Conservation (phyloP, 2,888 invertebrate genomes). For the Melinaea marsaeus region DNA sequence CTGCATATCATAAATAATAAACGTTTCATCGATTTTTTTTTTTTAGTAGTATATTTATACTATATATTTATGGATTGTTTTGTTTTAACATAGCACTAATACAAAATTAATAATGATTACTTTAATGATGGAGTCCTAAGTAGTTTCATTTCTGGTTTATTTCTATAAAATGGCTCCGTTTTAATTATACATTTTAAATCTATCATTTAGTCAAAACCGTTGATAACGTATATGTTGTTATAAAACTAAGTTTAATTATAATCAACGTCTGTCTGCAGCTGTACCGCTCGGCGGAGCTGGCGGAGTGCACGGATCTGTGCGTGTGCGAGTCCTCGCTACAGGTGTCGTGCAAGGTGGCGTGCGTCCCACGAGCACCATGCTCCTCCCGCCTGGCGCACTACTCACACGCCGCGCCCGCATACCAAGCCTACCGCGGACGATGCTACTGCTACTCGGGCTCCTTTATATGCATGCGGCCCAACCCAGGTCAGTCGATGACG, state of each 20-base stretch:
- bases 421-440: slow-evolving; percentile 91
- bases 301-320: slow-evolving; percentile 93
- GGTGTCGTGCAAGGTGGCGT: slow-evolving; percentile 91
- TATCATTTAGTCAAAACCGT: background rate
- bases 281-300: slow-evolving; percentile 88
- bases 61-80: no score
- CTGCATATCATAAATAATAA: no score
- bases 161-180: no score
- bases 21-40: no score
- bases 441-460: slow-evolving; percentile 95
- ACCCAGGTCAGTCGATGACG: slow-evolving; percentile 55
- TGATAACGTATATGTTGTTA: background rate
- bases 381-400: slow-evolving; percentile 92
- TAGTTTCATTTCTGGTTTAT: no score
- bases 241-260: background rate
- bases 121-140: no score
- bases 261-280: slow-evolving; percentile 68
- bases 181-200: no score
- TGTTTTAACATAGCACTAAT: no score
- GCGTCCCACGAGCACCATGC: slow-evolving; percentile 91
- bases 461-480: slow-evolving; percentile 94
- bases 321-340: slow-evolving; percentile 87
- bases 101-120: no score
- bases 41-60: no score
- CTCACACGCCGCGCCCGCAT: slow-evolving; percentile 93